Evolutionary conservation across 2,888 invertebrate species (phyloP), one percentile per base, ranked within the genome.

Genomic region (Tenthredo livida): DNA sequence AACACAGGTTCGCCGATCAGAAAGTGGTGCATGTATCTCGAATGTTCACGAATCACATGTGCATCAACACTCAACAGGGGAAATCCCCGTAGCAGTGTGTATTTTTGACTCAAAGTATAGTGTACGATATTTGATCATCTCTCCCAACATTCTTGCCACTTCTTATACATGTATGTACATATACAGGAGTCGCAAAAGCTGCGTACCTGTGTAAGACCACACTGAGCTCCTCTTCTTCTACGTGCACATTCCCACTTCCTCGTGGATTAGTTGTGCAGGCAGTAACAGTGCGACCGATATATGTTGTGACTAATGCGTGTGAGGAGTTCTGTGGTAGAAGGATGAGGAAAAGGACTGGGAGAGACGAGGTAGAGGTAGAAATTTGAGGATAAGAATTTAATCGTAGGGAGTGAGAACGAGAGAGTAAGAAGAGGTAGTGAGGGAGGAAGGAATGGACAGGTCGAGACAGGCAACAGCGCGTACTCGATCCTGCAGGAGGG

Each of bases 391-490:
- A 73, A 73, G 43, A 21, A 17, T n/a, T n/a, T 73, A 73, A 73
- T 43, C 72, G 21, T 40, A 21, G 21, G 40, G 10, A 43, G 43
- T 73, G 40, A 73, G 43, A 73, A 43, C 40, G 40, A 73, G 43
- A 73, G 72, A 40, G 72, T 33, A 67, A 67, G 67, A 67, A 67
- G 33, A 73, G 21, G 43, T n/a, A 21, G 72, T 29, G 43, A 43
- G 72, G 43, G 72, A 43, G 43, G 72, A 73, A 73, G 72, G 43
- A 29, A 73, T 43, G 40, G 72, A 43, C 72, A 73, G 72, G 72
- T 73, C 72, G 72, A 43, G 72, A 73, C 72, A 12, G 72, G 72
- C 72, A 43, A 29, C 40, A 73, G 40, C 72, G 72, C 43, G 67
- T 73, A 40, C 43, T 40, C 72, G 40, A 43, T 40, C 43, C 72